Base-by-base conservation (phyloP, 2,113 vertebrate genomes). In the Hydropotes inermis region DNA sequence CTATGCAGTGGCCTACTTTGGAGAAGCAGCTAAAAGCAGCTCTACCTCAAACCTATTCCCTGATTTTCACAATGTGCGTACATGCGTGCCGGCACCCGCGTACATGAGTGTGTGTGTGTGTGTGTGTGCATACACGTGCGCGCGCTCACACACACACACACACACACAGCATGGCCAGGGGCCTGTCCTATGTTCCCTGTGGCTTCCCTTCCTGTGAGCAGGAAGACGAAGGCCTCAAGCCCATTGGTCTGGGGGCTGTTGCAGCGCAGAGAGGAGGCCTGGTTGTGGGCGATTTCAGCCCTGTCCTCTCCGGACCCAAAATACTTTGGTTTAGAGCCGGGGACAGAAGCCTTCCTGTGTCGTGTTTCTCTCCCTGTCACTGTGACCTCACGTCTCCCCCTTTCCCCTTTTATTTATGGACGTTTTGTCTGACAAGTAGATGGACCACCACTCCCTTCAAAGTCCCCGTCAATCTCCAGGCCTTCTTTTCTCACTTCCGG, bases 371-470 rank as follows among this genome's bases (percentile, higher is more conserved):
- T 85, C 57, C 15, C 87, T 83, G 60, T 89, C 2, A 0, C 81
- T 93, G 81, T 79, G 55, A 89, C 7, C 15, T 28, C 70, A 86
- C 7, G 9, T 36, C 36, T 55, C 43, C n/a, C 47, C 55, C 28
- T 60, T 87, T 43, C 45, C 76, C 45, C 19, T 79, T 95, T 95
- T 87, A 83, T 55, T 92, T 92, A 92, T 94, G 76, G 84, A 94
- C 91, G 91, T 9, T 17, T 95, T 94, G 93, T 45, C 88, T 95
- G 86, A 94, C 89, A 97, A 87, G 82, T 58, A 81, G 67, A 67
- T 87, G 61, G 88, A 97, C n/a, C 17, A 33, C 58, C 28, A 81
- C 8, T 70, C 79, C 33, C 96, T 92, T 93, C 92, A 82, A 93
- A 95, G 85, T 54, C 87, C 67, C 92, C 15, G 43, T 21, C 67